These are phyloP conservation scores for Tinea semifulvella DNA, from an alignment of 2,888 invertebrate species.

Conservation along the genomic window DNA sequence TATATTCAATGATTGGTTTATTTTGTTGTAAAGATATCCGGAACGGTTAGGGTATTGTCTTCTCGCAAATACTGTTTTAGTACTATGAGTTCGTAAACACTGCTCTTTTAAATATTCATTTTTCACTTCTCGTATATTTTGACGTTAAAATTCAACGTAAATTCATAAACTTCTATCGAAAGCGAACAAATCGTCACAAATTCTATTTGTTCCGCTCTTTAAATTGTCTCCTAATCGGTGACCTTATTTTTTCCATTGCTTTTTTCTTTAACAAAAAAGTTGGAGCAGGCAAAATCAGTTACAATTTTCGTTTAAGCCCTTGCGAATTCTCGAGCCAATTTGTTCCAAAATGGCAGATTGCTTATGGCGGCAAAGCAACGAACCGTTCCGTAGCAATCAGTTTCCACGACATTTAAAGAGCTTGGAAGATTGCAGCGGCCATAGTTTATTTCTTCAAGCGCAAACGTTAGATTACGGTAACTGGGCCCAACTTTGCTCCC, in stretches of 20 bases:
- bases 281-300: background rate
- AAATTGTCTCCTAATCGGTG: slow-evolving; percentile 4
- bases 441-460: too few species aligned
- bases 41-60: too few species aligned
- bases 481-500: too few species aligned
- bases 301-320: slow-evolving; percentile 10
- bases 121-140: background rate
- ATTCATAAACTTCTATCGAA: slow-evolving; percentile 5
- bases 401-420: slow-evolving; percentile 7
- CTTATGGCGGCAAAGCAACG: slow-evolving; percentile 6
- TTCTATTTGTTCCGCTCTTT: slow-evolving; percentile 11
- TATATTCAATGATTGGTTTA: too few species aligned
- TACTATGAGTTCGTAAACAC: too few species aligned
- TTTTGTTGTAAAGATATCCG: too few species aligned
- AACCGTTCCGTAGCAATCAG: slow-evolving; percentile 7
- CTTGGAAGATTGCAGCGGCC: background rate
- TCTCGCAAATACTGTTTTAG: too few species aligned
- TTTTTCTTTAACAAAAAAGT: background rate
- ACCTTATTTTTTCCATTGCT: slow-evolving; percentile 6
- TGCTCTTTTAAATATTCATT: background rate
- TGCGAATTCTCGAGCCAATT: slow-evolving; percentile 7
- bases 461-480: too few species aligned
- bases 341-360: slow-evolving; percentile 6
- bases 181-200: slow-evolving; percentile 10
- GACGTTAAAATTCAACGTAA: background rate